Percentiles rank a stretch among this genome's conserved stretches.
phyloP scores from a whole-genome alignment of 53 echinoderm and acorn worm species.

The Crossaster papposus region DNA sequence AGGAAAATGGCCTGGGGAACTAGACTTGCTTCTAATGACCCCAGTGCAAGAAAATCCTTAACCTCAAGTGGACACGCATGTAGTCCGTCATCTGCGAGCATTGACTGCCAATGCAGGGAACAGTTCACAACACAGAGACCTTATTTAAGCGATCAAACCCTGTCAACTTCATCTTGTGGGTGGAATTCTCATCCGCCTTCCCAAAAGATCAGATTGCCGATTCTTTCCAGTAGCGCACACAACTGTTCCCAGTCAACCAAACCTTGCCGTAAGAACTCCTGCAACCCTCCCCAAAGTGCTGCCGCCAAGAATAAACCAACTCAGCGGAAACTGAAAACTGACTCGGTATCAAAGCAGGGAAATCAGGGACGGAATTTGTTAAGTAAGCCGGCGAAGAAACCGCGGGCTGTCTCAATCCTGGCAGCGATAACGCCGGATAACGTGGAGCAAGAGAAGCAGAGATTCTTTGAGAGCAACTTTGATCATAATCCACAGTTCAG shows the following conservation, averaged over 20 bases:
- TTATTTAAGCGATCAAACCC: conserved; percentile 16
- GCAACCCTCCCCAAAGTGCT: not conserved
- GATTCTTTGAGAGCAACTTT: conserved; percentile 71
- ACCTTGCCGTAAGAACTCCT: conserved; percentile 27
- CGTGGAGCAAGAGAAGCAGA: conserved; percentile 73
- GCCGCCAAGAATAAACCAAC: conserved; percentile 1
- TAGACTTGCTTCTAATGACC: not conserved
- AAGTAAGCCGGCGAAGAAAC: conserved; percentile 9
- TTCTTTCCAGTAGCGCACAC: conserved; percentile 18
- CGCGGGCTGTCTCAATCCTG: conserved; percentile 55
- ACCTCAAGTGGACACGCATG: not conserved
- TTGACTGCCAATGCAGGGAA: not conserved
- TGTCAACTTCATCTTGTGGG: not conserved
- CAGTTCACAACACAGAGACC: not conserved
- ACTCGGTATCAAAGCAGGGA: not conserved
- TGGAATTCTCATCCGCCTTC: not conserved
- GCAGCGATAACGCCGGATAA: conserved; percentile 82
- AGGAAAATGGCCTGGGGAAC: conserved; percentile 1
- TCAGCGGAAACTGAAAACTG: conserved; percentile 3
- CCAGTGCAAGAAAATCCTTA: not conserved
- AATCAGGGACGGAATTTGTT: not conserved
- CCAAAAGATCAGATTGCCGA: conserved; percentile 11
- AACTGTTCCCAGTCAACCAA: conserved; percentile 1
- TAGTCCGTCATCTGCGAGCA: conserved; percentile 8
- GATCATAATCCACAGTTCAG: conserved; percentile 79